phyloP scores from a whole-genome alignment of 2,113 vertebrate genomes.

The Eidolon helvum region DNA sequence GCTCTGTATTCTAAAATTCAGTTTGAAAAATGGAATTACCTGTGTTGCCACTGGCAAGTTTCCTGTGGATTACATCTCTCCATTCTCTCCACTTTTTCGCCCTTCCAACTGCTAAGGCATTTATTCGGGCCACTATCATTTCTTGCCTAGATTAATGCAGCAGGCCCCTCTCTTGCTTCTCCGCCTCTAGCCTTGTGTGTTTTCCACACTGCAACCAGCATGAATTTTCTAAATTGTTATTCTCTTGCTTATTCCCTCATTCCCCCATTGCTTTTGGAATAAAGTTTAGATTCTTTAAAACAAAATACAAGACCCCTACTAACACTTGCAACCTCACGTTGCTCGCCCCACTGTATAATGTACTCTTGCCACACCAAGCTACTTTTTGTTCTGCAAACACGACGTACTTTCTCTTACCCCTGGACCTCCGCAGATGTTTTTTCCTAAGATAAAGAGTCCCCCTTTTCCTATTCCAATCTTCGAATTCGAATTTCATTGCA shows the following conservation, averaged over 20 bases:
- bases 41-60: neutral
- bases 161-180: no score
- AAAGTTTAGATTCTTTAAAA: slow-evolving; percentile 9
- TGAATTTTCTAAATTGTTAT: neutral
- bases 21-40: neutral
- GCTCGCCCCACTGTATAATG: neutral
- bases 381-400: neutral
- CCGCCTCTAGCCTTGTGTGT: neutral
- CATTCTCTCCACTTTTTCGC: neutral
- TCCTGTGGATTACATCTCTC: neutral
- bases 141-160: neutral
- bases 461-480: neutral
- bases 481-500: neutral
- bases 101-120: neutral
- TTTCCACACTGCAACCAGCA: neutral
- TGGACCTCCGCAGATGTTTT: neutral
- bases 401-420: neutral
- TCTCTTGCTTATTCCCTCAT: neutral
- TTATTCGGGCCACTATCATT: neutral
- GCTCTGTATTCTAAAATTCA: slow-evolving; percentile 65
- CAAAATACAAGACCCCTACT: neutral
- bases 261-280: slow-evolving; percentile 6
- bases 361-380: neutral
- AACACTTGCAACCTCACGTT: neutral
- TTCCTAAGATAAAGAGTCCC: neutral